Base-by-base conservation (phyloP, 2,888 invertebrate species). In the Lasioglossum vierecki region DNA sequence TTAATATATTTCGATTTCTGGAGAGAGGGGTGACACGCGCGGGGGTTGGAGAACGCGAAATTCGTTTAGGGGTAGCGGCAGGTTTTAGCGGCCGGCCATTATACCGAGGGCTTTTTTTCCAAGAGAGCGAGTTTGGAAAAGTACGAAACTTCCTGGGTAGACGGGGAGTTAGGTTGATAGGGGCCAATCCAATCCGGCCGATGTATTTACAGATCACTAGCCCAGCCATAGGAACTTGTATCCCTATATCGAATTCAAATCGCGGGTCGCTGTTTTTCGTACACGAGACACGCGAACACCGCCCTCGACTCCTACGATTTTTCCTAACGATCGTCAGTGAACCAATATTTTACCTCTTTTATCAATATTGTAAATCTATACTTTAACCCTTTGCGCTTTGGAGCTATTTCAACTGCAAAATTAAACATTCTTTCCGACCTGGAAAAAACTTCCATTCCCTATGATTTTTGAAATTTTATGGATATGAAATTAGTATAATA, bases 171-270 rank as follows among this genome's bases (percentile, higher is more conserved):
- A 90, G 88, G 83, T 81, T 88, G 88, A 91, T 91, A 90, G 91
- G 91, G 91, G 90, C 89, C 92, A 91, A 92, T 92, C 92, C 93
- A 93, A 93, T 93, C 88, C 89, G 86, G 83, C 79, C 90, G 91
- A 92, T 92, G 90, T 93, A 93, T 92, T 93, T 92, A 93, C 93
- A 93, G 93, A 93, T 93, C 93, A 92, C 91, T 92, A 91, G 89
- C 88, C 83, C 88, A 84, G 84, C 88, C 85, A 89, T 92, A 88
- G 87, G 84, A 88, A 79, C 71, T 89, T 91, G 91, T 91, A 89
- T 86, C 75, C 89, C 89, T 91, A 90, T 91, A 93, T 93, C 90
- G 92, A 91, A 92, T 93, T 93, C 90, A 91, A 93, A 93, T 93
- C 87, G 91, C 88, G 88, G 87, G 80, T 49, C 22, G n/a, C 66